Percentiles rank a stretch among this genome's conserved stretches.
These are phyloP conservation scores for Epistrophe eligans DNA, from an alignment of 2,888 invertebrate genomes.

Conservation along the genomic window DNA sequence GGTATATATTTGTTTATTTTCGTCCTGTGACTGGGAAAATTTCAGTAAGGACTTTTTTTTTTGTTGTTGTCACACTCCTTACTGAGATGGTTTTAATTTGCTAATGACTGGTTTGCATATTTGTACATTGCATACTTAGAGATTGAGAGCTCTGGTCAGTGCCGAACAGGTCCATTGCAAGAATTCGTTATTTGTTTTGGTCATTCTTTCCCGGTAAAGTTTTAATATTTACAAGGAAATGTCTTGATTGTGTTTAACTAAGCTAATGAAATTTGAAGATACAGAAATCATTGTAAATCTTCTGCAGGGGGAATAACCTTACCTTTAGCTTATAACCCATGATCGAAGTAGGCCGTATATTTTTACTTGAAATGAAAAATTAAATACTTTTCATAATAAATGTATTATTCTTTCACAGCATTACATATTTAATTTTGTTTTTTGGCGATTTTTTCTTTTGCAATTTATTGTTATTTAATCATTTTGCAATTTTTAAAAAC, in stretches of 20 bases:
- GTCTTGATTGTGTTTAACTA: slow-evolving; percentile 17
- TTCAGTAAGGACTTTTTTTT: neutral
- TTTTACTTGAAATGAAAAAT: too few relatives aligned
- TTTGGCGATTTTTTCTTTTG: too few relatives aligned
- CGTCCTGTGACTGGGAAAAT: neutral
- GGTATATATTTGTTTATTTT: neutral
- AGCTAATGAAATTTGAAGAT: slow-evolving; percentile 12
- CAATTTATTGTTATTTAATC: too few relatives aligned
- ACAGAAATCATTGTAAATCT: neutral
- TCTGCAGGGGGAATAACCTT: too few relatives aligned
- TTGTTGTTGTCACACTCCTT: neutral
- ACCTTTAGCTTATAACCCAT: too few relatives aligned
- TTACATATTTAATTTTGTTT: too few relatives aligned
- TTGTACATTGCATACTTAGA: neutral
- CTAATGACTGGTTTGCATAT: slow-evolving; percentile 22
- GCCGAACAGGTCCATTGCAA: neutral
- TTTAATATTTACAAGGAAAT: neutral
- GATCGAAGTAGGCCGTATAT: too few relatives aligned
- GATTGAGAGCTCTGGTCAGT: neutral
- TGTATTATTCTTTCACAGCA: too few relatives aligned
- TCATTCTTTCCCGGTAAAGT: neutral
- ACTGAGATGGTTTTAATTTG: slow-evolving; percentile 13
- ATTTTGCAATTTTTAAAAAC: too few relatives aligned
- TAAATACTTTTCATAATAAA: too few relatives aligned
- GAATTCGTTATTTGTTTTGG: slow-evolving; percentile 2